Evolutionary conservation across 92 coral and sea anemone genomes (phyloP).

Genomic region (Epizoanthus scotinus): DNA sequence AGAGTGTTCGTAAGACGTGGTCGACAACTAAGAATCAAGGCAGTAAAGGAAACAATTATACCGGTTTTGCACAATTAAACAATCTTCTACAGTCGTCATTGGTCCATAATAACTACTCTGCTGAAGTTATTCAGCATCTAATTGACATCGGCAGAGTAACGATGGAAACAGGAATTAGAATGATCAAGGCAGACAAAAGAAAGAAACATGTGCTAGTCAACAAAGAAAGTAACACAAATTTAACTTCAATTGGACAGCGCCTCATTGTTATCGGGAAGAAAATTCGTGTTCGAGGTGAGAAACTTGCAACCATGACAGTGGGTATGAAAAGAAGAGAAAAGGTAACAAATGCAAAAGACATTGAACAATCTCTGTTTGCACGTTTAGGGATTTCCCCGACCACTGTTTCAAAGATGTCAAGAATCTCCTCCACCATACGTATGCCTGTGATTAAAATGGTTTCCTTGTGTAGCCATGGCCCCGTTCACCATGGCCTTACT

Average conservation of each 20-base stretch:
- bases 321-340: neutral
- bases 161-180: conserved; percentile 74
- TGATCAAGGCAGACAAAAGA: conserved; percentile 49
- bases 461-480: conserved; percentile 81
- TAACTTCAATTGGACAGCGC: conserved; percentile 63
- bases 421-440: conserved; percentile 29
- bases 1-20: neutral
- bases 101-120: conserved; percentile 66
- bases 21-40: neutral
- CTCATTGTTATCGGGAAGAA: conserved; percentile 75
- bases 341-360: neutral
- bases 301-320: conserved; percentile 31
- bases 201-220: neutral
- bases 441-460: conserved; percentile 80
- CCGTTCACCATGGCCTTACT: conserved; percentile 69
- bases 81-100: conserved; percentile 63
- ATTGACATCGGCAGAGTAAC: conserved; percentile 86
- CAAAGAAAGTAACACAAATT: conserved; percentile 3
- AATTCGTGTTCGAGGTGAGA: conserved; percentile 74
- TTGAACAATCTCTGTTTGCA: neutral
- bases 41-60: neutral
- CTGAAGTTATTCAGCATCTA: conserved; percentile 68
- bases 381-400: conserved; percentile 7
- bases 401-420: conserved; percentile 3
- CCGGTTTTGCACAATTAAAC: conserved; percentile 61